phyloP scores from a whole-genome alignment of 1,140 invertebrate species.

The Aphelenchoides fujianensis region DNA sequence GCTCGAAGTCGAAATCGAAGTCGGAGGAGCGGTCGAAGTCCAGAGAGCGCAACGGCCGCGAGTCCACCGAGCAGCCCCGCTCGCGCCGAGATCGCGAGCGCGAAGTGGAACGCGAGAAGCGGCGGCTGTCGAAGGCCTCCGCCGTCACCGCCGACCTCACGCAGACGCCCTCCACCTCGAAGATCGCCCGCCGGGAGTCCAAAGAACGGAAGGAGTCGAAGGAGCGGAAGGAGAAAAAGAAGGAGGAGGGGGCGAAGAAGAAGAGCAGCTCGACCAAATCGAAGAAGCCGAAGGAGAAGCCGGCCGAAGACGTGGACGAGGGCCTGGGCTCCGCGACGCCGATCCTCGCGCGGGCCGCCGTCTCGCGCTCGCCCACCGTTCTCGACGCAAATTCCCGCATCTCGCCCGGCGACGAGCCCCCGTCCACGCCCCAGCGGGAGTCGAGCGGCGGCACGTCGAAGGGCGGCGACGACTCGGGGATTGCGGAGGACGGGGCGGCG shows the following conservation, averaged over 20 bases:
- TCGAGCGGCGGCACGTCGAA: constrained; percentile 52
- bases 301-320: constrained; percentile 4
- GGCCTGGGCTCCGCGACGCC: constrained; percentile 10
- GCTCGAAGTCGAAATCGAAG: background rate
- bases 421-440: constrained; percentile 35
- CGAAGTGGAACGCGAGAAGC: constrained; percentile 25
- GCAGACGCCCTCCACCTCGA: background rate
- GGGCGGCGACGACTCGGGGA: constrained; percentile 51
- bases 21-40: constrained; percentile 1
- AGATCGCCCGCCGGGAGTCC: background rate
- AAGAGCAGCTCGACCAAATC: constrained; percentile 14
- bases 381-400: too few relatives aligned
- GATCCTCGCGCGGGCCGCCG: background rate
- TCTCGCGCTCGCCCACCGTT: too few relatives aligned
- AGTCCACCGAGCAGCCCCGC: background rate
- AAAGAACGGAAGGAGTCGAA: background rate
- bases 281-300: constrained; percentile 27
- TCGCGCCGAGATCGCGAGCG: constrained; percentile 9
- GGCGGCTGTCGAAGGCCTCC: constrained; percentile 9
- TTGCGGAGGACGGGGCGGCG: constrained; percentile 43
- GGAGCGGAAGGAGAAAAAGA: constrained; percentile 18
- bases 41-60: background rate
- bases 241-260: constrained; percentile 17
- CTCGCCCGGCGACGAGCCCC: constrained; percentile 4
- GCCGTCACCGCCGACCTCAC: background rate